phyloP scores from a whole-genome alignment of 2,888 invertebrate species.

The Gisinianus flammeolus region DNA sequence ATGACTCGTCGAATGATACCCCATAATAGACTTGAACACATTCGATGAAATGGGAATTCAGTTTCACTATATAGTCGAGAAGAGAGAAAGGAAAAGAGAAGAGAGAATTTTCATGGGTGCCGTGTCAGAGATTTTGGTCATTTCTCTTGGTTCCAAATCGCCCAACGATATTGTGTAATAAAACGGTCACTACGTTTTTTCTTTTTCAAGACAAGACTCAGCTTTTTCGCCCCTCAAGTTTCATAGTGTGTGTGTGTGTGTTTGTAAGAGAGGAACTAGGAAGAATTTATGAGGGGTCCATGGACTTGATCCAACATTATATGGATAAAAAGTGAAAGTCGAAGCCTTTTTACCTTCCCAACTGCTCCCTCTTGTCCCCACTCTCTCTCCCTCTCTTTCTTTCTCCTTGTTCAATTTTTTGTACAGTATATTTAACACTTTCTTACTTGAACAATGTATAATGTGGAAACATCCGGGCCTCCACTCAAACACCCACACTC shows the following conservation, averaged over 20 bases:
- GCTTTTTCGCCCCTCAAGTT: background rate
- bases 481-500: too few species aligned
- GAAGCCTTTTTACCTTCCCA: too few species aligned
- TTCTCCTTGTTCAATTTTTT: too few species aligned
- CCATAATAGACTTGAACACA: constrained; percentile 37
- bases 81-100: background rate
- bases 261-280: background rate
- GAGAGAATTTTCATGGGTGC: constrained; percentile 34
- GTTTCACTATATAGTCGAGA: background rate
- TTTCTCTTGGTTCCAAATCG: constrained; percentile 34
- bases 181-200: constrained; percentile 11
- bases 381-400: background rate
- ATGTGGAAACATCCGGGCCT: too few species aligned
- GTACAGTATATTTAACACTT: too few species aligned
- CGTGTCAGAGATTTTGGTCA: constrained; percentile 38
- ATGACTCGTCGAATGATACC: constrained; percentile 29
- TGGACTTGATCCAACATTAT: constrained; percentile 37
- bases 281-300: constrained; percentile 34
- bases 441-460: too few species aligned
- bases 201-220: background rate
- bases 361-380: background rate
- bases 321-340: too few species aligned
- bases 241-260: background rate
- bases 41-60: constrained; percentile 37
- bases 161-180: constrained; percentile 33